Percentiles rank a stretch among this genome's conserved stretches.
These are phyloP conservation scores for Myathropa florea DNA, from an alignment of 2,888 invertebrate genomes.

Conservation along the genomic window DNA sequence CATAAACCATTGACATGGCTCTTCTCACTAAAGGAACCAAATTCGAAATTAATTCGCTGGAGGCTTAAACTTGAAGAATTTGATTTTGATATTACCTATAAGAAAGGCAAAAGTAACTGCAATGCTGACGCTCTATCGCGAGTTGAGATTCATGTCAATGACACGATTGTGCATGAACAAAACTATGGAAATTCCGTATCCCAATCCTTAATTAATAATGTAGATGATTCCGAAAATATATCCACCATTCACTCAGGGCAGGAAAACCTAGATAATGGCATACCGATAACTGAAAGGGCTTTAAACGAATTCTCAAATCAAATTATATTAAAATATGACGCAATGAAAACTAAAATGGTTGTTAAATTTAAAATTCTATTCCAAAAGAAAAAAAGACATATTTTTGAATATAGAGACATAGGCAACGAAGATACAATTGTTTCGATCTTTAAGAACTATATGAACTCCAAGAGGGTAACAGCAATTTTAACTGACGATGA, in stretches of 20 bases:
- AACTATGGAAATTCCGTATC: not conserved
- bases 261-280: slow-evolving; percentile 44
- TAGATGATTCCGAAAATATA: not conserved
- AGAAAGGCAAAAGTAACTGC: slow-evolving; percentile 15
- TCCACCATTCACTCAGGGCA: slow-evolving; percentile 35
- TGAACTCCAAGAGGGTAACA: slow-evolving; percentile 3
- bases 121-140: slow-evolving; percentile 40
- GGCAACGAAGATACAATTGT: slow-evolving; percentile 2
- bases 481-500: slow-evolving; percentile 11
- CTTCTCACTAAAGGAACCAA: slow-evolving; percentile 10
- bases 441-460: slow-evolving; percentile 14
- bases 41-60: slow-evolving; percentile 4
- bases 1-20: too few relatives aligned
- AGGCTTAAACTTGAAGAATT: not conserved
- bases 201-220: not conserved
- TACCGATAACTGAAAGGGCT: slow-evolving; percentile 43
- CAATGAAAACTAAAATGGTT: not conserved
- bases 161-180: not conserved
- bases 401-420: not conserved
- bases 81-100: slow-evolving; percentile 13
- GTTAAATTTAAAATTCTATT: slow-evolving; percentile 5
- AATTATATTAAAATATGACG: not conserved
- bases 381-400: slow-evolving; percentile 17
- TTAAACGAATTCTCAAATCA: slow-evolving; percentile 2
- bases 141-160: not conserved